Base-by-base conservation (phyloP, 2,797 vertebrate genomes). In the Premnoplex brunnescens region DNA sequence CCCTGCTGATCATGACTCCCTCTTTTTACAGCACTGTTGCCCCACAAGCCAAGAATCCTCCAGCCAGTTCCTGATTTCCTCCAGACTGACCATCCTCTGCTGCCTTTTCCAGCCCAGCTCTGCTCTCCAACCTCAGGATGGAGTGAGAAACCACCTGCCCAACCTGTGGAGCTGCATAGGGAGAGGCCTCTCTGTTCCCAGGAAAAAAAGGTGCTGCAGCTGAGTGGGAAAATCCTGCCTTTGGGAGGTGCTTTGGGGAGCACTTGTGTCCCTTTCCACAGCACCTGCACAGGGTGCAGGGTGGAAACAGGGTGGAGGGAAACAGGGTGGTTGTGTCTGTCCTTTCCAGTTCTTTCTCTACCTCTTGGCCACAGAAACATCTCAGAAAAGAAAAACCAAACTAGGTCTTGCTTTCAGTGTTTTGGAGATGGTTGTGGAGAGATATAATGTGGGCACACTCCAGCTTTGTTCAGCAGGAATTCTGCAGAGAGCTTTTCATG, bases 61-160 rank as follows among this genome's bases (percentile, higher is more conserved):
- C 98, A 78, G 96, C 98, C 95, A 97, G 97, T 72, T 97, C 98
- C 95, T 99, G 98, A 99, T 84, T 82, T 73, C 91, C 59, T 91
- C 88, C 87, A 94, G 91, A 66, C 86, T 46, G 32, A 32, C 51
- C 5, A 0, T 68, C 75, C 64, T 75, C 73, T 66, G 64, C 93
- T 6, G 11, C 71, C 46, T 71, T 59, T 80, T 49, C 59, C 84
- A 94, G 37, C 81, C 48, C 84, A 74, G 96, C 94, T 97, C 89
- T 71, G 75, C 46, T 23, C 71, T 92, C 37, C 44, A 14, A 1
- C 54, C 55, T 20, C 6, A 0, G 59, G 49, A 44, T 86, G 39
- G 74, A 84, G 9, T 1, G 9, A 68, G 41, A 52, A 91, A 37
- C 60, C 67, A 39, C 39, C 79, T 14, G 44, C 46, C 46, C 49